Base-by-base conservation (phyloP, 2,113 vertebrate species). In the Tenrec ecaudatus region DNA sequence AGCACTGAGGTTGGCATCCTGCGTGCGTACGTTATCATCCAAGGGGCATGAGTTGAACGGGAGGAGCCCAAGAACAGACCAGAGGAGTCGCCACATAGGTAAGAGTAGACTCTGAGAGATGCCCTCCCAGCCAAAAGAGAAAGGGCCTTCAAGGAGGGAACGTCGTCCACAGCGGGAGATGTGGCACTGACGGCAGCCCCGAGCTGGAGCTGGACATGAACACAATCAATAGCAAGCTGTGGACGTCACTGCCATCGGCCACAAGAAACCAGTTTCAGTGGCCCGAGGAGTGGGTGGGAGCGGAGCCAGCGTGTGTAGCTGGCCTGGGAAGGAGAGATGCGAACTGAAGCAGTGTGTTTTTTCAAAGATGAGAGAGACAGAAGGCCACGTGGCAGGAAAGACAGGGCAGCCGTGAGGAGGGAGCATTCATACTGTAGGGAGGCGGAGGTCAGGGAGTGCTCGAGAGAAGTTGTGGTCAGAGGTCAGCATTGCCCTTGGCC, bases 121-220 rank as follows among this genome's bases (percentile, higher is more conserved):
- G 22, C 36, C 0, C 0, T 58, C 0, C 0, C 33, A 78, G 75
- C 29, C 20, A 29, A 60, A 86, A 36, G 1, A 33, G 43, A 36
- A 60, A 31, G 27, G 20, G n/a, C 40, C 66, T n/a, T 60, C 3
- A 22, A 64, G 84, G 77, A 82, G 71, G 71, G 75, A 16, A n/a
- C 31, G 43, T 47, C 19, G 11, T 23, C 23, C 36, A 0, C 10
- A 17, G 43, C 27, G 43, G 3, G 75, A 76, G 17, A 19, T 0
- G 71, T 0, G 3, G 19, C 36, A 14, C 27, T 10, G 53, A 79
- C 33, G n/a, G 79, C 60, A 16, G 47, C 81, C 57, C 57, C 58
- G 40, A 14, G 75, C 73, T 31, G 57, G 64, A 10, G 38, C 66
- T 43, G 27, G 79, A 80, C 82, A 76, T 6, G 19, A 17, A 27